phyloP scores from a whole-genome alignment of 30 jellyfish, hydroid and myxozoan genomes.

The Clytia hemisphaerica region DNA sequence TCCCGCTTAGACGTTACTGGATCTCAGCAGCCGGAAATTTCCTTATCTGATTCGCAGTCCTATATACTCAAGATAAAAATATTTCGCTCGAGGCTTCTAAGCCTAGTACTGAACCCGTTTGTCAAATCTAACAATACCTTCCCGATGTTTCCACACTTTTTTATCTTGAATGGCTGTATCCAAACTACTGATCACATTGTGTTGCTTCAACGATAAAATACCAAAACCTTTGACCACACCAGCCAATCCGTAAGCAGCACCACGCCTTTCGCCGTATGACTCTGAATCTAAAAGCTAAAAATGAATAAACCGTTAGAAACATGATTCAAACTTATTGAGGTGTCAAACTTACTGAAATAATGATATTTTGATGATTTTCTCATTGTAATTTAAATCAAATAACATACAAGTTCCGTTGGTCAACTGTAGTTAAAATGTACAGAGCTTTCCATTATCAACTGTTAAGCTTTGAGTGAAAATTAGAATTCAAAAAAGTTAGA shows the following conservation, averaged over 20 bases:
- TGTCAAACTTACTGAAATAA: neutral
- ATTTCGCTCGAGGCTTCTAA: too few relatives aligned
- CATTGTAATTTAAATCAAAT: neutral
- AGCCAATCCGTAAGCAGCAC: slow-evolving; percentile 97
- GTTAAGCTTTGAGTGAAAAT: too few relatives aligned
- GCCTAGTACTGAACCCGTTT: neutral
- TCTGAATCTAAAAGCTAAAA: slow-evolving; percentile 79
- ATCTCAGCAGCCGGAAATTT: too few relatives aligned
- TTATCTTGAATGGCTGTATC: slow-evolving; percentile 81
- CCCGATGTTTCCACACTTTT: slow-evolving; percentile 75
- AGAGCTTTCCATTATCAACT: too few relatives aligned
- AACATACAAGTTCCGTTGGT: neutral
- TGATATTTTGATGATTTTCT: neutral
- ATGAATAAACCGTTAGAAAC: too few relatives aligned
- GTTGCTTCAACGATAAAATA: slow-evolving; percentile 83
- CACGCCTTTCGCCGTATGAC: slow-evolving; percentile 97
- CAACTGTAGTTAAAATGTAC: neutral
- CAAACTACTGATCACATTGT: slow-evolving; percentile 60
- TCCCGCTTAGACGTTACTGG: too few relatives aligned
- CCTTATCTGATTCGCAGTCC: too few relatives aligned
- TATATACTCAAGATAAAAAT: too few relatives aligned
- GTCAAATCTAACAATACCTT: slow-evolving; percentile 37
- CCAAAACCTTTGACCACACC: slow-evolving; percentile 97
- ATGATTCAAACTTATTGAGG: neutral
- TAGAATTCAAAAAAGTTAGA: too few relatives aligned